These are phyloP conservation scores for Diplodus sargus DNA, from an alignment of 2,797 vertebrate species.

Conservation along the genomic window DNA sequence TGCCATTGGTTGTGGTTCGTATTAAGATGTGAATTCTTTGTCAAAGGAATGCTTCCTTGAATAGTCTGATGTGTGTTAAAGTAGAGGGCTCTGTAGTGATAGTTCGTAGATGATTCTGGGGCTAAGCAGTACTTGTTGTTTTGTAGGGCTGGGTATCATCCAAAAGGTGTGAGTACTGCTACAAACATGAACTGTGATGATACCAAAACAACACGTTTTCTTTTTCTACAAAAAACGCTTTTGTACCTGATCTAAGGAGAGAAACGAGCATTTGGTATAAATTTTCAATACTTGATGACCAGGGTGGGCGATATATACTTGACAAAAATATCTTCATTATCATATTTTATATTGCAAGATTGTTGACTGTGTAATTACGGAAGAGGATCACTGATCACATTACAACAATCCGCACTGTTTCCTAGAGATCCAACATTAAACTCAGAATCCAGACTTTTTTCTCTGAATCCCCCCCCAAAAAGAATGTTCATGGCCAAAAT, in stretches of 20 bases:
- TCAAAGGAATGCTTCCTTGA: conserved; percentile 43
- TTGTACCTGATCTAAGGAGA: conserved; percentile 1
- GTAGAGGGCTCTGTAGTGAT: conserved; percentile 27
- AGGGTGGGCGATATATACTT: background rate
- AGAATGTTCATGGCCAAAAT: no score
- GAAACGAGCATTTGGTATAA: conserved; percentile 7
- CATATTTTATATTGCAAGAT: conserved; percentile 5
- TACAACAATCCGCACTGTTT: no score
- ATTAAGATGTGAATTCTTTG: conserved; percentile 52
- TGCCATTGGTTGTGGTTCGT: conserved; percentile 62
- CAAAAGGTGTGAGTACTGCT: conserved; percentile 6
- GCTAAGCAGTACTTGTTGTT: conserved; percentile 12
- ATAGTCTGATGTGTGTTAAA: conserved; percentile 35
- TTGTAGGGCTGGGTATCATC: conserved; percentile 51
- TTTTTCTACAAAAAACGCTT: background rate
- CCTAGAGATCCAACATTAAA: no score
- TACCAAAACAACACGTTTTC: background rate
- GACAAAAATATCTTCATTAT: background rate
- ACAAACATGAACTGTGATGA: background rate
- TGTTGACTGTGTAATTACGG: background rate
- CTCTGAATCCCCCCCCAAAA: no score
- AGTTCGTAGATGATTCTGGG: conserved; percentile 38
- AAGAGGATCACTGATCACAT: no score
- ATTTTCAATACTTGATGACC: background rate
- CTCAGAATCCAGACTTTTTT: no score